Evolutionary conservation across 2,888 invertebrate genomes (phyloP).

Genomic region (Dysmachus trigonus): DNA sequence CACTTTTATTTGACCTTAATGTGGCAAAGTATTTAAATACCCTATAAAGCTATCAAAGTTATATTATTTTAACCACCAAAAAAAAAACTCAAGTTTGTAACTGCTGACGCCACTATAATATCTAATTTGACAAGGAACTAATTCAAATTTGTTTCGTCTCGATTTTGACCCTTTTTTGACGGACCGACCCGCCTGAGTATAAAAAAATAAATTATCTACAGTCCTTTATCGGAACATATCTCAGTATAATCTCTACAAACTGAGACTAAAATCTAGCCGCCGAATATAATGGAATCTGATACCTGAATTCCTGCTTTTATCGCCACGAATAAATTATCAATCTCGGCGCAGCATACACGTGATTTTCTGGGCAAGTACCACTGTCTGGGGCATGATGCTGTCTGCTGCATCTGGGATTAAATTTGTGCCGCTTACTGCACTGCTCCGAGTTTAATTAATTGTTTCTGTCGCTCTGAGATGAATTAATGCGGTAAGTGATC

Average conservation of each 20-base stretch:
- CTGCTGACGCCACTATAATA: not conserved
- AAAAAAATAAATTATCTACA: not conserved
- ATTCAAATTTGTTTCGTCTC: not conserved
- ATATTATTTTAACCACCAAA: not conserved
- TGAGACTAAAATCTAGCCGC: not conserved
- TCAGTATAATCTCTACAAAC: not conserved
- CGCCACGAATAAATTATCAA: not conserved
- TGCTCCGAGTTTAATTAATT: not conserved
- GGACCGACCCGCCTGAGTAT: not conserved
- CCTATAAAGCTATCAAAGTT: not conserved
- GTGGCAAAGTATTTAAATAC: not conserved
- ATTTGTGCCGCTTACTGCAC: constrained; percentile 2
- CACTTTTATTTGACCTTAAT: not conserved
- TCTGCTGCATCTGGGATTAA: not conserved
- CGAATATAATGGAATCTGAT: not conserved
- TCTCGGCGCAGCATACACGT: not conserved
- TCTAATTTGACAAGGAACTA: not conserved
- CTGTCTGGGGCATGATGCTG: not conserved
- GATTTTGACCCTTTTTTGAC: not conserved
- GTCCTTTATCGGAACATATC: not conserved
- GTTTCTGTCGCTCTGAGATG: not conserved
- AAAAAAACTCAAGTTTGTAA: not conserved
- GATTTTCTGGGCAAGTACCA: not conserved
- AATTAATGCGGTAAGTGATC: not conserved
- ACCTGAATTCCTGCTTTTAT: not conserved